A percentile compares a stretch with the other conserved stretches of the same genome.
Conservation (phyloP, 2,888 invertebrate genomes). For the Meghimatium bilineatum region DNA sequence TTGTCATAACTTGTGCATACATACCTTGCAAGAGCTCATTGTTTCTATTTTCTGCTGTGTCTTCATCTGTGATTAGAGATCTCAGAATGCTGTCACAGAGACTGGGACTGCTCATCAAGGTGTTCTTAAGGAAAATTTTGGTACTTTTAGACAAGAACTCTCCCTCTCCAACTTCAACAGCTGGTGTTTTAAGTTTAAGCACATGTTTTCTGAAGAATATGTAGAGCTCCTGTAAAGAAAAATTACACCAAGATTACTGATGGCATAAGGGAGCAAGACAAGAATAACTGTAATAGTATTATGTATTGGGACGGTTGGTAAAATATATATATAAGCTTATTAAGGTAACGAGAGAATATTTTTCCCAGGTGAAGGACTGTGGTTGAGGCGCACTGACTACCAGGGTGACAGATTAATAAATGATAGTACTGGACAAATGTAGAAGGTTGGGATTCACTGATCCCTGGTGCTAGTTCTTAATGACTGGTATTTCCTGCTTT, state of each 20-base stretch:
- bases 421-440: no score
- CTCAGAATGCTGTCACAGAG: constrained; percentile 40
- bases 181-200: constrained; percentile 16
- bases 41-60: constrained; percentile 49
- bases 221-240: constrained; percentile 66
- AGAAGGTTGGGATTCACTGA: no score
- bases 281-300: no score
- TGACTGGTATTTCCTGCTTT: no score
- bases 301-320: no score
- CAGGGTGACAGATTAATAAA: no score
- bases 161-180: constrained; percentile 13
- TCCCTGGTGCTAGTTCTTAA: no score
- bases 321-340: no score
- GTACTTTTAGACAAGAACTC: constrained; percentile 29
- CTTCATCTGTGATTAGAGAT: constrained; percentile 42
- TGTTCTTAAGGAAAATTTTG: constrained; percentile 26
- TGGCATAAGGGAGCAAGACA: background rate
- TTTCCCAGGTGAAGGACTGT: no score
- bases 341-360: no score
- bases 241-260: background rate
- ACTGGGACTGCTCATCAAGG: constrained; percentile 27
- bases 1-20: no score
- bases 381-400: no score
- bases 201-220: constrained; percentile 54
- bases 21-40: constrained; percentile 60